Evolutionary conservation across 2,888 invertebrate genomes (phyloP), one percentile per base, ranked within the genome.

Genomic region (Tetheella fluctuosa): DNA sequence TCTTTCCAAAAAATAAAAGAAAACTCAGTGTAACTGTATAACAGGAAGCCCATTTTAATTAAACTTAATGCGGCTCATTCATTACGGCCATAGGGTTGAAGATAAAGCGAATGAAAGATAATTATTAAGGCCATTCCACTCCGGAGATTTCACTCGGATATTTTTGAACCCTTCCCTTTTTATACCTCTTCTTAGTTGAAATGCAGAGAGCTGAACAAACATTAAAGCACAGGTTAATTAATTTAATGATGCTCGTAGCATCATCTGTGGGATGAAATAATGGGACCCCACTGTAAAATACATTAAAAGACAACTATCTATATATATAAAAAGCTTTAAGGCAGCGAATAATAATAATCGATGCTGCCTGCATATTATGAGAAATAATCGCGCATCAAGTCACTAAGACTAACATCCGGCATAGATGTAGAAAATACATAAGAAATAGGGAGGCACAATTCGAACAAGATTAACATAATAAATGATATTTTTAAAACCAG

Each of bases 101-200:
- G 80, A 82, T 85, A 83, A 82, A 78, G 74, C 70, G 69, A 80
- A 79, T 73, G 73, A 71, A 70, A 76, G 78, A 80, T 81, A 77
- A 81, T 84, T 77, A 80, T 80, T 77, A 74, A 74, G 75, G 68
- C 66, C 67, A 71, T 79, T 74, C 68, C 61, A 59, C 65, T 68
- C 68, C 64, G 63, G 74, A 76, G 77, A 78, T 81, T 78, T 75
- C 61, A 70, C 68, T 68, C 70, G 69, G 70, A 72, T 69, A 73
- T 74, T n/a, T n/a, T 72, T 63, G 39, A 65, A 64, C 70, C 68
- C 64, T 71, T 75, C 69, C 68, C 65, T 71, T 74, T 73, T 74
- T 68, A 70, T 65, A 67, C 61, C 59, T 54, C 69, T 64, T 62
- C 61, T 64, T 70, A 68, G 67, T 64, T 63, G 59, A 65, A 64